Percentiles rank a stretch among this genome's conserved stretches.
Conservation (phyloP, 2,113 vertebrate genomes). For the Rhinoderma darwinii region DNA sequence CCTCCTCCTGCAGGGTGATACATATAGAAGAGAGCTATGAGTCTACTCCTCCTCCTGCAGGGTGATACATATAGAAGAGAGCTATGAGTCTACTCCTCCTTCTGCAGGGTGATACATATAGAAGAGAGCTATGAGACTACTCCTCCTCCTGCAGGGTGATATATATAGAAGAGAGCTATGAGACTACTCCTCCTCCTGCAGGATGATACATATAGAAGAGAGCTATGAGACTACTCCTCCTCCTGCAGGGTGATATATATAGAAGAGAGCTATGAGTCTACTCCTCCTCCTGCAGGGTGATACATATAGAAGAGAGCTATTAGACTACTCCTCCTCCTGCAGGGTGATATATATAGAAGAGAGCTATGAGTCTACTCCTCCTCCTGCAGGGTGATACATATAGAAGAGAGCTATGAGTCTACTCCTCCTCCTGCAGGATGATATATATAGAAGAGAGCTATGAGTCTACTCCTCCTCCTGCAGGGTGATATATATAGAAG, state of each 20-base stretch:
- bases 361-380: neutral
- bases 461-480: slow-evolving; percentile 25
- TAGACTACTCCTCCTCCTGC: slow-evolving; percentile 14
- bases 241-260: slow-evolving; percentile 1
- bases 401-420: neutral
- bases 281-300: slow-evolving; percentile 8
- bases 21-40: neutral
- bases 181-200: slow-evolving; percentile 24
- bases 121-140: too few relatives aligned
- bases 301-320: neutral
- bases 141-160: slow-evolving; percentile 32
- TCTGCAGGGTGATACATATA: slow-evolving; percentile 28
- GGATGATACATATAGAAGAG: slow-evolving; percentile 24
- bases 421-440: slow-evolving; percentile 30
- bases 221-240: neutral
- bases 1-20: slow-evolving; percentile 11
- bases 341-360: neutral
- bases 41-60: slow-evolving; percentile 23
- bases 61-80: neutral
- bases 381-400: slow-evolving; percentile 43
- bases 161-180: too few relatives aligned
- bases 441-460: neutral
- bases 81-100: slow-evolving; percentile 4
- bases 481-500: neutral
- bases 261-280: neutral